These are phyloP conservation scores for Sinhomidia bicolor DNA, from an alignment of 2,888 invertebrate genomes.

Conservation along the genomic window DNA sequence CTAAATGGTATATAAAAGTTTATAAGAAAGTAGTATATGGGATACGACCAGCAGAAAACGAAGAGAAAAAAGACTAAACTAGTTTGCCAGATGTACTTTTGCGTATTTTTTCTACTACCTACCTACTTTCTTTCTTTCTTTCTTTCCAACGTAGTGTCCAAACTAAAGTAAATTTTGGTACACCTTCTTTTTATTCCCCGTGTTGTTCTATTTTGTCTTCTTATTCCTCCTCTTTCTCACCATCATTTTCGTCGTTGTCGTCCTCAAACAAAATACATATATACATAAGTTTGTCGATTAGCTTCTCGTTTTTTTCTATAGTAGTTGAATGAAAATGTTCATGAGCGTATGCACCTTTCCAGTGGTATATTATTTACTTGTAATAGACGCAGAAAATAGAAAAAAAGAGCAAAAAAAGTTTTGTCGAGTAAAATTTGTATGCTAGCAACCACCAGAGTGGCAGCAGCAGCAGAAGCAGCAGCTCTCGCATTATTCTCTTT, in stretches of 20 bases:
- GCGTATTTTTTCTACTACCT: too few species aligned
- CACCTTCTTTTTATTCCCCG: background rate
- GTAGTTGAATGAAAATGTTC: constrained; percentile 7
- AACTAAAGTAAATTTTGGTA: background rate
- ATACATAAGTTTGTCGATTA: constrained; percentile 33
- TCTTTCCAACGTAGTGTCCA: too few species aligned
- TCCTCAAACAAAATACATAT: background rate
- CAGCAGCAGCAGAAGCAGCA: too few species aligned
- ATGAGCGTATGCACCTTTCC: background rate
- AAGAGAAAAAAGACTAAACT: background rate
- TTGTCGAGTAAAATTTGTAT: background rate
- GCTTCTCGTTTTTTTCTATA: constrained; percentile 4
- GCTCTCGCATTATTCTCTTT: too few species aligned
- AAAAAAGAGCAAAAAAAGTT: background rate
- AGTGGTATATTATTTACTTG: background rate
- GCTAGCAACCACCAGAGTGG: too few species aligned
- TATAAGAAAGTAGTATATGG: background rate
- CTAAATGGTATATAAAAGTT: background rate
- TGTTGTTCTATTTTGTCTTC: background rate
- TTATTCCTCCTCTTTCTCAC: background rate
- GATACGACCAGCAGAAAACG: background rate
- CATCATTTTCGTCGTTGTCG: constrained; percentile 2
- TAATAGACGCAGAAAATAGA: background rate
- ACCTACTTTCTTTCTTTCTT: too few species aligned
- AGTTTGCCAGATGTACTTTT: too few species aligned